A percentile compares a stretch with the other conserved stretches of the same genome.
phyloP scores from a whole-genome alignment of 2,797 vertebrate genomes.

The Acanthurus leucopareius region DNA sequence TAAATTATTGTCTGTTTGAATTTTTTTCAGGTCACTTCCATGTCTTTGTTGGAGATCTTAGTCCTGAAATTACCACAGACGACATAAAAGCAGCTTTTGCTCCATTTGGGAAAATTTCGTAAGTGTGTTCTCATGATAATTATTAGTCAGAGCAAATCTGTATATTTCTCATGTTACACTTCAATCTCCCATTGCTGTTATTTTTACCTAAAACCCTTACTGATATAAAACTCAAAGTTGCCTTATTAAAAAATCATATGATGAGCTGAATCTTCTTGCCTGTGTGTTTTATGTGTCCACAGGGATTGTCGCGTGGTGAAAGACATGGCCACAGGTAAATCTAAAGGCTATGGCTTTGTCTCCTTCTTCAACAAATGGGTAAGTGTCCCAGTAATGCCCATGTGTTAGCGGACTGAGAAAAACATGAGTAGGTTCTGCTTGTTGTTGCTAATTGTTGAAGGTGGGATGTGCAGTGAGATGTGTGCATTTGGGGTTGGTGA shows the following conservation, averaged over 20 bases:
- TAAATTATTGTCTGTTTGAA: neutral
- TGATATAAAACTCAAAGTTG: too few relatives aligned
- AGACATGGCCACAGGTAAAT: constrained; percentile 98
- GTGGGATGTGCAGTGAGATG: neutral
- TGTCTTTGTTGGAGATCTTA: constrained; percentile 98
- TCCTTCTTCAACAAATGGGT: constrained; percentile 99
- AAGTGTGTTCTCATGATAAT: constrained; percentile 76
- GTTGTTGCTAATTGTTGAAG: neutral
- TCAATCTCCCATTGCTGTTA: too few relatives aligned
- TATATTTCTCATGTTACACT: neutral
- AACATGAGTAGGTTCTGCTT: constrained; percentile 20
- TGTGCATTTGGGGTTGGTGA: constrained; percentile 2
- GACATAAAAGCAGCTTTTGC: constrained; percentile 98
- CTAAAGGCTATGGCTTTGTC: constrained; percentile 98
- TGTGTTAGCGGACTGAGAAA: constrained; percentile 39
- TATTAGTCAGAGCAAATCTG: neutral
- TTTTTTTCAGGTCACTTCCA: constrained; percentile 93
- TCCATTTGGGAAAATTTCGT: constrained; percentile 99
- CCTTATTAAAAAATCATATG: too few relatives aligned
- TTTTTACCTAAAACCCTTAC: too few relatives aligned
- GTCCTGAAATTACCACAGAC: constrained; percentile 98
- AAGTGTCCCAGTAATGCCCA: constrained; percentile 62
- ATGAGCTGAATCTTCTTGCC: neutral
- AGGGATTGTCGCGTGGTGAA: constrained; percentile 99
- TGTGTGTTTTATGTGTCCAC: constrained; percentile 56